Evolutionary conservation across 1,140 invertebrate genomes (phyloP), one percentile per base, ranked within the genome.

Genomic region (Magallana gigas): DNA sequence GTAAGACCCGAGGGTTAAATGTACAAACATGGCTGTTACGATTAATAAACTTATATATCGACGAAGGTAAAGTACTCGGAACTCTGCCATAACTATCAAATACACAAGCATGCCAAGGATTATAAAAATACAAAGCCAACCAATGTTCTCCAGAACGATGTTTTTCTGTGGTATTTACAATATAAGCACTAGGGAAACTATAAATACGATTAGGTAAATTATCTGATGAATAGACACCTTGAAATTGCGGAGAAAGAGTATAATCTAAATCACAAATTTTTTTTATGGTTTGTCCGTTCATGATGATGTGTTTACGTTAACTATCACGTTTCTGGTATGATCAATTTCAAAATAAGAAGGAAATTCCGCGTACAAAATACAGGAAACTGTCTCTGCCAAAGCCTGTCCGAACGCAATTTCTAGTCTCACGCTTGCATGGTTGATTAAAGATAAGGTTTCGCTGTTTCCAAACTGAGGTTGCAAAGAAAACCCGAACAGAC

Each of bases 401-500:
- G 64, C 64, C 29, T 68, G 64, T 14, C 16, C 8, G 29, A 87
- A 83, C 6, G 60, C 62, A 3, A 83, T 64, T 68, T 87, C 86
- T 11, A 64, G 18, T 87, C 58, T 62, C 11, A 83, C 81, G 18
- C 57, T 83, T 1, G 29, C 80, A 9, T 87, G 11, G 12, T n/a
- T 14, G 36, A 8, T 84, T 9, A 57, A 23, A 5, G 85, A 48
- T 9, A 80, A 57, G 64, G 57, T 12, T 7, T 80, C 68, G 56
- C 18, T 57, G 16, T 57, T 68, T 71, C 64, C 29, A 48, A 85
- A 85, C 8, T 29, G 14, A n/a, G 76, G 85, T 58, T 76, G 71
- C 57, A 86, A 48, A 14, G 59, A 18, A 81, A 86, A 86, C 18
- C 71, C 85, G 59, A 59, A 86, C 11, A 86, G n/a, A 12, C 57